Evolutionary conservation across 2,797 vertebrate species (phyloP), one percentile per base, ranked within the genome.

Genomic region (Hypotaenidia okinawae): DNA sequence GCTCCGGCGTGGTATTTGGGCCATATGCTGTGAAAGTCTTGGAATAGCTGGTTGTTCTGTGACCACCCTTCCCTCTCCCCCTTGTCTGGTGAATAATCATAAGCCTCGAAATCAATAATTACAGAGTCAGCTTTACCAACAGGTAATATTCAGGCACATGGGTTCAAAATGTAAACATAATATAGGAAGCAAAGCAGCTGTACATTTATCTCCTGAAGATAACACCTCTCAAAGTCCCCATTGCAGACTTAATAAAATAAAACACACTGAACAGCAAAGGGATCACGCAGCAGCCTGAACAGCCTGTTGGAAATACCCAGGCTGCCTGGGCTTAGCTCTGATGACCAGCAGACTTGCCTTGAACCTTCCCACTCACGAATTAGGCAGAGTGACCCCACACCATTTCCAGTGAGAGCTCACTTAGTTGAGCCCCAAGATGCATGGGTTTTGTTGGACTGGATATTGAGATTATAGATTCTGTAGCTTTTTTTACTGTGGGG

Each of bases 91-190:
- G 22, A 94, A 33, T 10, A 73, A 79, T 78, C 76, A 32, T 86
- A 96, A 97, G 89, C 89, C 66, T 86, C 84, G 93, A 47, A 95
- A 94, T 89, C 94, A 95, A 94, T 89, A 92, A 90, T 94, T 92
- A 95, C 85, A 91, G 87, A 79, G 64, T 47, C 47, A 78, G 62
- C 69, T 95, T 93, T 93, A 78, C 96, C 63, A 85, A 63, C 85
- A 94, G 91, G 87, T 76, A 90, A 90, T 49, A 77, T 86, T 77
- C 93, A 79, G 77, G 21, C 76, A 61, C 62, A 37, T 22, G 28
- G 75, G 62, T 75, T 91, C 72, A 62, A 92, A 92, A 93, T 76
- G 91, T 84, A 95, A 94, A 93, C 76, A 87, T 32, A 64, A 87
- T 25, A 47, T 76, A 91, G 84, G 90, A 96, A 93, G 62, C n/a